These are phyloP conservation scores for Vidua macroura DNA, from an alignment of 2,113 vertebrate species.

Conservation along the genomic window DNA sequence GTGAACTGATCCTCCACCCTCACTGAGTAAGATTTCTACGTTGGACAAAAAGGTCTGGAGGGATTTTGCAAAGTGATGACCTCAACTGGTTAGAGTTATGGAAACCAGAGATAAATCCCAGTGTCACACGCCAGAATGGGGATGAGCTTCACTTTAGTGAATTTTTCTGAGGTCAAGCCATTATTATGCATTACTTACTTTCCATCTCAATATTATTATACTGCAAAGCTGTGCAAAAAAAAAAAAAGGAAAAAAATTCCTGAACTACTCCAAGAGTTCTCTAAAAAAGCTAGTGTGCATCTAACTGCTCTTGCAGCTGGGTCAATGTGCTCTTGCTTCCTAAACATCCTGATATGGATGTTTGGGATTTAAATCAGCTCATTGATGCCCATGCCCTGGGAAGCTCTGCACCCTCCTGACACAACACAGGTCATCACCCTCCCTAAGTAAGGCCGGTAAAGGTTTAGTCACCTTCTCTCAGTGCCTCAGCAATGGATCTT, in stretches of 20 bases:
- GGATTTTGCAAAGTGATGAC: neutral
- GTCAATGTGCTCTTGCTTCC: neutral
- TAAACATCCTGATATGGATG: neutral
- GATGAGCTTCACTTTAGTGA: neutral
- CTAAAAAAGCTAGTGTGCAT: neutral
- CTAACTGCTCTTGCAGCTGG: conserved; percentile 6
- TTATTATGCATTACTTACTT: neutral
- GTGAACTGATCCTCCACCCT: neutral
- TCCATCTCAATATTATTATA: neutral
- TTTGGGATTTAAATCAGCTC: neutral
- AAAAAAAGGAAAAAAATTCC: neutral
- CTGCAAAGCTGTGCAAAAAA: neutral
- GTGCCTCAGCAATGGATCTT: neutral
- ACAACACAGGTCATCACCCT: neutral
- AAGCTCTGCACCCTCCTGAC: neutral
- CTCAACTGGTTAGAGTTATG: neutral
- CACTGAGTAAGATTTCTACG: neutral
- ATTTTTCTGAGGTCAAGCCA: neutral
- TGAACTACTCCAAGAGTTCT: neutral
- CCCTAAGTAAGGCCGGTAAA: neutral
- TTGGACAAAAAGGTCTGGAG: neutral
- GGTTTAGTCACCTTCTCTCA: neutral
- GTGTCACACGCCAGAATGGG: neutral
- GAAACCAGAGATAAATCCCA: conserved; percentile 21
- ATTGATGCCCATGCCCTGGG: neutral